Base-by-base conservation (phyloP, 92 coral and sea anemone species). In the Meandrina meandrites region DNA sequence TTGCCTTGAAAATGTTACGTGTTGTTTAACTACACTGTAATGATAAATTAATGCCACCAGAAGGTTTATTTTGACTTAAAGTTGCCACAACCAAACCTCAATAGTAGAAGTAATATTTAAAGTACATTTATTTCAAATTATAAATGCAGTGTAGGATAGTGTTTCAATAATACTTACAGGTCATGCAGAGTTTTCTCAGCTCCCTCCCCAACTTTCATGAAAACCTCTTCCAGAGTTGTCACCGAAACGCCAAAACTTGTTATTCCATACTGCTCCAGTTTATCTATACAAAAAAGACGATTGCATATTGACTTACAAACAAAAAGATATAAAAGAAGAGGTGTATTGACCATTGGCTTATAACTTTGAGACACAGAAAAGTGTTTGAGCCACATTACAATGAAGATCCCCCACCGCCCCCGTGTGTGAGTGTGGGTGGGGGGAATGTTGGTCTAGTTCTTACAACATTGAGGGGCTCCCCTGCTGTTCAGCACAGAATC, bases 131-230 rank as follows among this genome's bases (percentile, higher is more conserved):
- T n/a, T n/a, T n/a, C n/a, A n/a, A n/a, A n/a, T n/a, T n/a, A n/a
- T n/a, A n/a, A n/a, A n/a, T n/a, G n/a, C n/a, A 40, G 45, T 40
- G 45, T 40, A 40, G 45, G 6, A 40, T 2, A 40, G 45, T 40
- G 45, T 56, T 56, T 50, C 1, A 16, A 54, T 18, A 35, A 54
- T 57, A 88, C 98, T 81, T 91, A 96, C 98, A 93, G 82, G 79
- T 96, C 98, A 22, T 91, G 95, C 6, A 96, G 92, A 36, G 98
- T 96, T 68, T 92, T 95, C 87, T 96, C 98, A 75, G 92, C 78
- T 8, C 98, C 98, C 64, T 96, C 96, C 34, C 98, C 98, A 27
- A 96, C 98, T 92, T 96, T 96, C 93, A 96, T 96, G 90, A 96
- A 96, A 67, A 96, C 98, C 34, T 96, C 98, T 66, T 96, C 98